phyloP scores from a whole-genome alignment of 2,888 invertebrate genomes.

The Tigriopus californicus region DNA sequence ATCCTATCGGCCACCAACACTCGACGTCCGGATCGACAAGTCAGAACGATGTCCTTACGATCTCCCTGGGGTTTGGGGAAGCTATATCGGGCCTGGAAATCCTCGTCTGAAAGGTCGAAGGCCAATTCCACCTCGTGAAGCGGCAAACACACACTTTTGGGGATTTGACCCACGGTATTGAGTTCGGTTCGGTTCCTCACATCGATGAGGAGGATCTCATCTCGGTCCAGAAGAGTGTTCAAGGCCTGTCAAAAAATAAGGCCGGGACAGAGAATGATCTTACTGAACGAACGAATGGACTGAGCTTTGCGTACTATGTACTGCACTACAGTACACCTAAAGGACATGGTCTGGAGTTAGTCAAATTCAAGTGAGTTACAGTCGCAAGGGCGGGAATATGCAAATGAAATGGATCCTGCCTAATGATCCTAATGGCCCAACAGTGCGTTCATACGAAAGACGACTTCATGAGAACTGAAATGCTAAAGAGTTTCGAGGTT shows the following conservation, averaged over 20 bases:
- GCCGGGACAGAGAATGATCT: neutral
- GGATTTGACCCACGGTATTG: slow-evolving; percentile 20
- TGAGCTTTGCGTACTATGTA: neutral
- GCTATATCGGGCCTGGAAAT: slow-evolving; percentile 21
- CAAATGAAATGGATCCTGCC: too few species aligned
- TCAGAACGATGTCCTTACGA: slow-evolving; percentile 20
- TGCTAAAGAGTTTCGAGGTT: too few species aligned
- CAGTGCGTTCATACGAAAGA: too few species aligned
- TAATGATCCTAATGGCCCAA: too few species aligned
- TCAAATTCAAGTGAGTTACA: neutral
- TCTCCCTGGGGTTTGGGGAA: slow-evolving; percentile 21
- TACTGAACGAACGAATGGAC: neutral
- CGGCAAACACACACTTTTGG: slow-evolving; percentile 21
- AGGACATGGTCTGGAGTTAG: neutral
- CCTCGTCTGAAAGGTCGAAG: slow-evolving; percentile 19
- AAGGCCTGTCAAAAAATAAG: neutral
- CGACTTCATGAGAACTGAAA: too few species aligned
- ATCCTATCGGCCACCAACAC: slow-evolving; percentile 20
- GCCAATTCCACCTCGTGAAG: slow-evolving; percentile 21
- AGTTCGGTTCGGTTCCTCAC: slow-evolving; percentile 22
- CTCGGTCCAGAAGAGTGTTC: neutral
- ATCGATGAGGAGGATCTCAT: slow-evolving; percentile 19
- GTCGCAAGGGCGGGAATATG: too few species aligned
- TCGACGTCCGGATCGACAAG: slow-evolving; percentile 22
- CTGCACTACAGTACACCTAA: neutral